phyloP scores from a whole-genome alignment of 2,888 invertebrate species.

The Xylota segnis region DNA sequence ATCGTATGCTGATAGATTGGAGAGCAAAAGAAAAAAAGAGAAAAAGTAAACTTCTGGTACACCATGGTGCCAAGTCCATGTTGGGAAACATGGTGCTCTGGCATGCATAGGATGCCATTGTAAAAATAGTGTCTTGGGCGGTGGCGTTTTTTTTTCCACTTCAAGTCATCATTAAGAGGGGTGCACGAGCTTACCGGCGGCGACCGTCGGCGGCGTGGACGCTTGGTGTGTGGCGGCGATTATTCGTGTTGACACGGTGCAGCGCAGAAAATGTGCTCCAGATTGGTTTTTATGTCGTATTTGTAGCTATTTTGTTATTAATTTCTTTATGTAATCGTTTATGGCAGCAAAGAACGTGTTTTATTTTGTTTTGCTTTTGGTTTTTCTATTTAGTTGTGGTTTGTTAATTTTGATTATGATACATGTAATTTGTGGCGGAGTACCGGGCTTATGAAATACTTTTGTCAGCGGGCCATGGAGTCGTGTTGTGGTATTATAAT shows the following conservation, averaged over 20 bases:
- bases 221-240: constrained; percentile 54
- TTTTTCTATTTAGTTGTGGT: constrained; percentile 30
- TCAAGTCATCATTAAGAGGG: constrained; percentile 51
- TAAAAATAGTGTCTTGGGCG: constrained; percentile 57
- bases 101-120: constrained; percentile 46
- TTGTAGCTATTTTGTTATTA: constrained; percentile 39
- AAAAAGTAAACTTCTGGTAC: constrained; percentile 35
- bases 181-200: constrained; percentile 16
- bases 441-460: constrained; percentile 36
- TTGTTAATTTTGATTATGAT: constrained; percentile 55
- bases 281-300: constrained; percentile 48
- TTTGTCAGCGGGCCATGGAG: constrained; percentile 30
- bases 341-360: constrained; percentile 40
- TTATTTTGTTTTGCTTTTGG: background rate
- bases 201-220: constrained; percentile 13
- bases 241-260: constrained; percentile 65
- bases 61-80: constrained; percentile 51
- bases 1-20: constrained; percentile 42
- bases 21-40: constrained; percentile 21
- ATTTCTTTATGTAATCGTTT: constrained; percentile 49
- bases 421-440: constrained; percentile 3
- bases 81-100: constrained; percentile 35
- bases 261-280: constrained; percentile 57
- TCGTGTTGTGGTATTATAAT: constrained; percentile 12
- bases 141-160: constrained; percentile 35